A percentile compares a stretch with the other conserved stretches of the same genome.
Conservation (phyloP, 2,113 vertebrate species). For the Dasyprocta punctata region DNA sequence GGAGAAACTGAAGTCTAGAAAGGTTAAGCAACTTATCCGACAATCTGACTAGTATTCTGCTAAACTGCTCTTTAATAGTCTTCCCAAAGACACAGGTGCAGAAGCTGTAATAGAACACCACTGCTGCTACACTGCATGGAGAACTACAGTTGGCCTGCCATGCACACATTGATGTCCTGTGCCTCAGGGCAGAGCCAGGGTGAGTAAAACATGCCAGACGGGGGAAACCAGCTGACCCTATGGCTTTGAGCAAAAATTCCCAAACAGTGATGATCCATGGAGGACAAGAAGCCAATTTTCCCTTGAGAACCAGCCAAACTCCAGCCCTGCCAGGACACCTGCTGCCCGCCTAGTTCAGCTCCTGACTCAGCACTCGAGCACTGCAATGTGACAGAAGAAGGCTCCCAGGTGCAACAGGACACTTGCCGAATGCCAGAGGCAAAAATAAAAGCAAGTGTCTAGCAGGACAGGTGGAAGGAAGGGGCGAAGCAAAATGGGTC, state of each 20-base stretch:
- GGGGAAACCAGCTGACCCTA: neutral
- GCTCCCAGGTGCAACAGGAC: neutral
- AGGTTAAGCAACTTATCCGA: neutral
- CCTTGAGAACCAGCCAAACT: neutral
- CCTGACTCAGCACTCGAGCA: neutral
- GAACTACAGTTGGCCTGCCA: neutral
- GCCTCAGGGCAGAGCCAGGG: accelerated
- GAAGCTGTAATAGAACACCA: neutral
- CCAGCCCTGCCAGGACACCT: neutral
- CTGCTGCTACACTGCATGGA: neutral
- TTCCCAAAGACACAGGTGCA: neutral
- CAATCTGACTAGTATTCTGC: neutral
- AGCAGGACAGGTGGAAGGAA: neutral
- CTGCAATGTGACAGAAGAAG: neutral
- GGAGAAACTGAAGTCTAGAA: constrained; percentile 1
- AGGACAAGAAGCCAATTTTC: neutral
- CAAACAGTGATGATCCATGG: neutral
- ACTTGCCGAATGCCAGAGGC: neutral
- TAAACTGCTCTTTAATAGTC: neutral
- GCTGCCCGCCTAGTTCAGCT: neutral
- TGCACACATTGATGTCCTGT: accelerated
- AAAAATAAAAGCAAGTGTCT: constrained; percentile 42
- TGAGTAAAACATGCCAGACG: neutral
- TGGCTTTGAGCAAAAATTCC: neutral
- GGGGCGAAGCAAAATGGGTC: neutral